Base-by-base conservation (phyloP, 2,113 vertebrate genomes). In the Albula goreensis region DNA sequence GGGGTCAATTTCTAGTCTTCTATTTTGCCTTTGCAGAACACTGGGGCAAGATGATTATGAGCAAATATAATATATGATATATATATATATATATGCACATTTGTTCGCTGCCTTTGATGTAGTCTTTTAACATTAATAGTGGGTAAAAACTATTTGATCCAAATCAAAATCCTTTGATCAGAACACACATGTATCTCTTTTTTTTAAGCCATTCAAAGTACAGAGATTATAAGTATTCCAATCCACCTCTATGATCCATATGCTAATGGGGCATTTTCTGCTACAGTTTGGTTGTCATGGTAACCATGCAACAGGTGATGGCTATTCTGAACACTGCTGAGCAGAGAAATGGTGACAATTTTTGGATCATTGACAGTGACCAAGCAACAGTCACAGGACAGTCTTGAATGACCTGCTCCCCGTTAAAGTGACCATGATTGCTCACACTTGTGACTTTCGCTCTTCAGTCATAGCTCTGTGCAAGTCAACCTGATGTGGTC, bases 201-300 rank as follows among this genome's bases (percentile, higher is more conserved):
- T n/a, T 84, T 84, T 77, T 52, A 85, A 85, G 51, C 17, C 84
- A 31, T n/a, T 85, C 77, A 60, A 60, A 63, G 84, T 77, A 19
- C 41, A 41, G 53, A 10, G 48, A 79, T 50, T 13, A 50, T 49
- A 50, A 50, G 22, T 49, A 3, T 60, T 52, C 78, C 53, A 85
- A 85, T 78, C 9, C 53, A 15, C 70, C 2, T 15, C 77, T 17
- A 48, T 5, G 17, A 52, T 19, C 80, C 51, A 53, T 60, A 78
- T 57, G 77, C 53, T 12, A 85, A 78, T 49, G 56, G 13, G 49
- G 78, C 78, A 8, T 11, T 22, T 66, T 78, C 17, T 2, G 48
- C 22, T 48, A 81, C 50, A 77, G 31, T 49, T 12, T 60, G 77
- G 84, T 85, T 80, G 12, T 52, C 52, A 50, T 11, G 52, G 77